Evolutionary conservation across 2,797 vertebrate genomes (phyloP).

Genomic region (Myotis myotis): DNA sequence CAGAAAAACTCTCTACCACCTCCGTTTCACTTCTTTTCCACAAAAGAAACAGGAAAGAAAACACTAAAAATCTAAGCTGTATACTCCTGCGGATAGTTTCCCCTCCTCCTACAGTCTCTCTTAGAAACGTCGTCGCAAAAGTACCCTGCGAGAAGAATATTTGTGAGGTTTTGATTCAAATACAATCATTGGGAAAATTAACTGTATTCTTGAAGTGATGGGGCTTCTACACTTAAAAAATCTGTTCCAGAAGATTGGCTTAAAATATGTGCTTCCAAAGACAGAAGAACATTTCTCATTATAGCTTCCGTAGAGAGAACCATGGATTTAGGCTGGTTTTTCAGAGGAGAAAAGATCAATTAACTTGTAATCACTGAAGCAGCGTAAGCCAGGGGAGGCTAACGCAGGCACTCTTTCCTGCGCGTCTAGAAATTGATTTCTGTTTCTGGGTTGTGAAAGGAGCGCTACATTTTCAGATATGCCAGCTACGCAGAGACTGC

Average conservation of each 20-base stretch:
- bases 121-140: background rate
- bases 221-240: background rate
- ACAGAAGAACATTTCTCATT: conserved; percentile 34
- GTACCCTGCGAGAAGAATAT: background rate
- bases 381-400: background rate
- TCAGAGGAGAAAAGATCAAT: conserved; percentile 56
- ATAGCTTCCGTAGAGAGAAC: conserved; percentile 21
- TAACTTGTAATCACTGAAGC: conserved; percentile 41
- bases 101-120: background rate
- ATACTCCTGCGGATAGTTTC: background rate
- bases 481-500: background rate
- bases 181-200: conserved; percentile 52
- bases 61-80: background rate
- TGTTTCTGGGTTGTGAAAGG: background rate
- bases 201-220: conserved; percentile 26
- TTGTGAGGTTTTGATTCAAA: background rate
- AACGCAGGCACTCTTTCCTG: background rate
- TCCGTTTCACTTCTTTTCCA: background rate
- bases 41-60: background rate
- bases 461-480: background rate
- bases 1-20: background rate
- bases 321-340: conserved; percentile 1
- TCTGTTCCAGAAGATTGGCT: conserved; percentile 36
- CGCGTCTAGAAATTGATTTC: conserved; percentile 23
- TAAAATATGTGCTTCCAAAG: conserved; percentile 28